Conservation (phyloP, 2,797 vertebrate species). For the Ciconia nigra region DNA sequence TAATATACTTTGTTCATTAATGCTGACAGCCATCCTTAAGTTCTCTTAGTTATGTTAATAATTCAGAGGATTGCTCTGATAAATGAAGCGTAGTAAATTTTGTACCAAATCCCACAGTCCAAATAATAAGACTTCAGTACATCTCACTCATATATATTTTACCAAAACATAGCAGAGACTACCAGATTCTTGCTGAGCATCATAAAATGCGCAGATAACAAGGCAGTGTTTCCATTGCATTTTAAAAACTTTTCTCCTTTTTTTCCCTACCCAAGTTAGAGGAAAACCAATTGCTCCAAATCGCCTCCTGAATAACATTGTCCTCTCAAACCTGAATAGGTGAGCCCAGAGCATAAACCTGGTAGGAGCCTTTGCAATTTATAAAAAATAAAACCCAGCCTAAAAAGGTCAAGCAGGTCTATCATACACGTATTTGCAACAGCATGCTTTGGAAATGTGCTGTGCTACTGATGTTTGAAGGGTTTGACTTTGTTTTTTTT, state of each 20-base stretch:
- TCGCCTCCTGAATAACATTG: background rate
- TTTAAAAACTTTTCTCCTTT: background rate
- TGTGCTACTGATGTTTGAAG: background rate
- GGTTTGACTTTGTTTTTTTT: background rate
- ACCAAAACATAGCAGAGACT: background rate
- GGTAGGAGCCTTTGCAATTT: background rate
- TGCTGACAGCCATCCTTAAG: background rate
- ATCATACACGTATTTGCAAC: background rate
- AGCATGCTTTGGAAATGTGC: background rate
- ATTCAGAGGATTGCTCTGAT: background rate
- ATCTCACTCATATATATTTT: background rate
- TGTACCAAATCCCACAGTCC: background rate
- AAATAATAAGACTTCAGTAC: background rate
- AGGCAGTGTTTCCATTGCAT: background rate
- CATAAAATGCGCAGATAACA: background rate
- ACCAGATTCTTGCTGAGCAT: background rate
- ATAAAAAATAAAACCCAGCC: background rate
- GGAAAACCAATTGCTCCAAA: background rate
- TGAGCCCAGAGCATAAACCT: background rate
- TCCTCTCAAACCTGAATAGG: background rate
- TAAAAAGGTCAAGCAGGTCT: background rate
- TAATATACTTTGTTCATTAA: background rate
- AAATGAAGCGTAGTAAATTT: background rate
- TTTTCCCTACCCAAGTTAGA: background rate
- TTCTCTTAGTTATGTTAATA: background rate